These are phyloP conservation scores for Leptodactylus fuscus DNA, from an alignment of 2,113 vertebrate genomes.

Conservation along the genomic window DNA sequence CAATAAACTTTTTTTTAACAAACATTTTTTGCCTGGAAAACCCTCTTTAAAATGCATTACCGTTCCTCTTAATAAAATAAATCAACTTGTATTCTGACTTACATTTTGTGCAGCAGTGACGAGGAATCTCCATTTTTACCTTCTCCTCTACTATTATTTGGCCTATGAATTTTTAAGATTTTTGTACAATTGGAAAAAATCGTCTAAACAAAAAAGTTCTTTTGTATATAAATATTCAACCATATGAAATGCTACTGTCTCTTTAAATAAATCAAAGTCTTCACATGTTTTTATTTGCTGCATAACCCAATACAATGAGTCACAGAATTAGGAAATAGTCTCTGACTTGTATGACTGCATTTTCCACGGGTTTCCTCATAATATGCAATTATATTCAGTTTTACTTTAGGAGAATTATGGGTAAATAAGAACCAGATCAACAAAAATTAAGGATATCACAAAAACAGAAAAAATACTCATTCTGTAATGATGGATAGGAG, in stretches of 20 bases:
- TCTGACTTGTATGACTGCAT: neutral
- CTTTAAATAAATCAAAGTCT: neutral
- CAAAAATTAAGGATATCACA: slow-evolving; percentile 62
- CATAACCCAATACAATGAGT: neutral
- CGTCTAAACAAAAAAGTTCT: too few relatives aligned
- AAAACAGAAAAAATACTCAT: slow-evolving; percentile 62
- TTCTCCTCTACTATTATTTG: too few relatives aligned
- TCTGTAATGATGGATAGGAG: slow-evolving; percentile 59
- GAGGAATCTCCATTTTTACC: too few relatives aligned
- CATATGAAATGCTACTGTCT: neutral
- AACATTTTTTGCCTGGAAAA: too few relatives aligned
- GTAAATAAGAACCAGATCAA: slow-evolving; percentile 63
- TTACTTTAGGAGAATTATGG: slow-evolving; percentile 58
- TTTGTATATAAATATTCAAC: neutral
- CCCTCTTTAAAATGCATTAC: too few relatives aligned
- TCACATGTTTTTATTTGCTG: neutral
- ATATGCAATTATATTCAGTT: slow-evolving; percentile 62
- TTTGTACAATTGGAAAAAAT: too few relatives aligned
- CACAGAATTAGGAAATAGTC: neutral
- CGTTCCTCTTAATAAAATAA: too few relatives aligned
- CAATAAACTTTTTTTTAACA: too few relatives aligned
- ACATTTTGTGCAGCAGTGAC: too few relatives aligned
- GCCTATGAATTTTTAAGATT: too few relatives aligned
- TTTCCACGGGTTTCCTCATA: slow-evolving; percentile 51
- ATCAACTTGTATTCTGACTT: too few relatives aligned